Conservation (phyloP, 2,888 invertebrate genomes). For the Choristoneura rosaceana region DNA sequence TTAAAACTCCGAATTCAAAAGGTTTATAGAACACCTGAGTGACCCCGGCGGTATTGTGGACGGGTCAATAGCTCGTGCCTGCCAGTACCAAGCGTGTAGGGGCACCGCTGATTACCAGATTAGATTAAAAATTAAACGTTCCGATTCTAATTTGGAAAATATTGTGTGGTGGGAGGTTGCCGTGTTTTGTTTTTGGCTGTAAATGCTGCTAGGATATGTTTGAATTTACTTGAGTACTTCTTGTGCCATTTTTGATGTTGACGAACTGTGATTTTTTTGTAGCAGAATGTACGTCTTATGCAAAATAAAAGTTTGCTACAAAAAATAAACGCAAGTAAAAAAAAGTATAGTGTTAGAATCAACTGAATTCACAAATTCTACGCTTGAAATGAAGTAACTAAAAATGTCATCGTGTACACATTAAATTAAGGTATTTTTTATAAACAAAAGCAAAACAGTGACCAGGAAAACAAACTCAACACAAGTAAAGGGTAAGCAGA, state of each 20-base stretch:
- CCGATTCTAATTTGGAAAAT: conserved; percentile 56
- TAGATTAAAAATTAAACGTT: conserved; percentile 65
- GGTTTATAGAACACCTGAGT: conserved; percentile 46
- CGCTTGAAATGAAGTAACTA: no score
- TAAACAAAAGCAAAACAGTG: conserved; percentile 7
- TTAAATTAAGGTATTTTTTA: neutral
- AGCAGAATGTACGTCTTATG: no score
- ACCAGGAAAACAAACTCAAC: conserved; percentile 28
- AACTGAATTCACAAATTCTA: no score
- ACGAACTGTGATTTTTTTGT: neutral
- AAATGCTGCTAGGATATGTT: neutral
- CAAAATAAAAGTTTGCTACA: no score
- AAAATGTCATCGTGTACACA: neutral
- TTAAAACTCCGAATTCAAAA: conserved; percentile 55
- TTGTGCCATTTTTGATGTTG: neutral
- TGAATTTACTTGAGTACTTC: neutral
- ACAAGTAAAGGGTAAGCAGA: conserved; percentile 61
- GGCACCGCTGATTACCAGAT: conserved; percentile 68
- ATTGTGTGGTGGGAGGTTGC: conserved; percentile 46
- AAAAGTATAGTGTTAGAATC: no score
- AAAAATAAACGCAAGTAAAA: no score
- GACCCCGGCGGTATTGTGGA: conserved; percentile 43
- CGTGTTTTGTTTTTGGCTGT: conserved; percentile 18
- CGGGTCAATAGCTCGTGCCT: conserved; percentile 78
- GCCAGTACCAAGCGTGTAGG: conserved; percentile 68